These are phyloP conservation scores for Andrena praecox DNA, from an alignment of 2,888 invertebrate genomes.

Conservation along the genomic window DNA sequence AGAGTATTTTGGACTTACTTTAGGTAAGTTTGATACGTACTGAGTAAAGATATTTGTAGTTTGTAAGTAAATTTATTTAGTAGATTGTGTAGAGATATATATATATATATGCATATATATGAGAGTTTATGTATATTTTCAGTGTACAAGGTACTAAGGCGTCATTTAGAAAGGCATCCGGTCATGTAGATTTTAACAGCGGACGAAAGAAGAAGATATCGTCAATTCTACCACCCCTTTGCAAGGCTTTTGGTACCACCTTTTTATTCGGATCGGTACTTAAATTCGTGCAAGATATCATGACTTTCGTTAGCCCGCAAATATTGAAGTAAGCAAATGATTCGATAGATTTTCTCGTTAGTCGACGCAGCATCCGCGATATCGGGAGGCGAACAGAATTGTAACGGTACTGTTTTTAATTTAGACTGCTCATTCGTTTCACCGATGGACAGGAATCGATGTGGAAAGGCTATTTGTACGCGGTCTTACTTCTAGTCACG, in stretches of 20 bases:
- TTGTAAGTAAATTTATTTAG: constrained; percentile 19
- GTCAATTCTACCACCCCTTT: constrained; percentile 93
- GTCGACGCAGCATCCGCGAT: background rate
- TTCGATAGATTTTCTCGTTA: background rate
- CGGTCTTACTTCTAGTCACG: constrained; percentile 90
- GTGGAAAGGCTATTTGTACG: constrained; percentile 96
- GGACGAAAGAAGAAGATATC: constrained; percentile 90
- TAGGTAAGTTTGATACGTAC: constrained; percentile 74
- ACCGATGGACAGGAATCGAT: constrained; percentile 87
- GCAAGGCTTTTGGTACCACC: constrained; percentile 94
- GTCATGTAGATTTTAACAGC: constrained; percentile 91
- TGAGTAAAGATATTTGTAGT: constrained; percentile 59
- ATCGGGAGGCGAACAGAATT: constrained; percentile 3
- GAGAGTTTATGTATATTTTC: constrained; percentile 31
- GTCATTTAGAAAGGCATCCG: constrained; percentile 89
- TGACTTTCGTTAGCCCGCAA: constrained; percentile 96
- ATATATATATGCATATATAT: background rate
- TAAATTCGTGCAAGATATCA: constrained; percentile 92
- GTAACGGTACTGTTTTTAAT: constrained; percentile 31
- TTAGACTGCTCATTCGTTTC: constrained; percentile 90
- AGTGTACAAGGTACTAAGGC: constrained; percentile 86
- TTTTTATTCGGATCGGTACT: constrained; percentile 94
- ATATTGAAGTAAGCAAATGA: constrained; percentile 90
- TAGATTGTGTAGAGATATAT: constrained; percentile 61
- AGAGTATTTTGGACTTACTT: constrained; percentile 82